These are phyloP conservation scores for Listrodromus nycthemerus DNA, from an alignment of 2,888 invertebrate species.

Conservation along the genomic window DNA sequence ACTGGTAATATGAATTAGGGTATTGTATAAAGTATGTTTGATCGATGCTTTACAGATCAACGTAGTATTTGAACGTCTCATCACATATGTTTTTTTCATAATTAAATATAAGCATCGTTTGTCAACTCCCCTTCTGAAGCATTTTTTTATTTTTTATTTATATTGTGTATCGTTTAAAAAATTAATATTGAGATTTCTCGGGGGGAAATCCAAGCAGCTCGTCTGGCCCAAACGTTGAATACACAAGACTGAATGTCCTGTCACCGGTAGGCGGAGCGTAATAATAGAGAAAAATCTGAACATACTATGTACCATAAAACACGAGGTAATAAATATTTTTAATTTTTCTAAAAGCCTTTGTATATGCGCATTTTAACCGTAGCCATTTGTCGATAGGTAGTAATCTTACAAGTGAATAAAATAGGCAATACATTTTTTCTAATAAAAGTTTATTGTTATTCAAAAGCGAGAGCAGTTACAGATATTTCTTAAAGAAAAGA, in stretches of 20 bases:
- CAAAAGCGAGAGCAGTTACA: slow-evolving; percentile 64
- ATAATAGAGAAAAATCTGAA: slow-evolving; percentile 72
- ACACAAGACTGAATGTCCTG: slow-evolving; percentile 77
- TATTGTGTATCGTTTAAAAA: slow-evolving; percentile 16
- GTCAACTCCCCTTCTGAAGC: slow-evolving; percentile 19
- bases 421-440: not conserved
- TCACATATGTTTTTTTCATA: slow-evolving; percentile 23
- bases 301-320: slow-evolving; percentile 79
- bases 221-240: not conserved
- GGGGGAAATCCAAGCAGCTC: slow-evolving; percentile 11
- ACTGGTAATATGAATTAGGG: slow-evolving; percentile 1
- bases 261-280: slow-evolving; percentile 62
- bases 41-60: not conserved
- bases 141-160: slow-evolving; percentile 32
- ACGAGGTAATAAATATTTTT: slow-evolving; percentile 83
- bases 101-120: slow-evolving; percentile 5
- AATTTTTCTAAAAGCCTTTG: slow-evolving; percentile 78
- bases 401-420: not conserved
- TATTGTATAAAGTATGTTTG: slow-evolving; percentile 26
- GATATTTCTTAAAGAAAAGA: slow-evolving; percentile 56
- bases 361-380: not conserved
- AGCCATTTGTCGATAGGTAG: not conserved
- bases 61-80: not conserved
- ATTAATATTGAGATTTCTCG: slow-evolving; percentile 22
- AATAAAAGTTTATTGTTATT: slow-evolving; percentile 65